Conservation (phyloP, 2,113 vertebrate species). For the Equus quagga region DNA sequence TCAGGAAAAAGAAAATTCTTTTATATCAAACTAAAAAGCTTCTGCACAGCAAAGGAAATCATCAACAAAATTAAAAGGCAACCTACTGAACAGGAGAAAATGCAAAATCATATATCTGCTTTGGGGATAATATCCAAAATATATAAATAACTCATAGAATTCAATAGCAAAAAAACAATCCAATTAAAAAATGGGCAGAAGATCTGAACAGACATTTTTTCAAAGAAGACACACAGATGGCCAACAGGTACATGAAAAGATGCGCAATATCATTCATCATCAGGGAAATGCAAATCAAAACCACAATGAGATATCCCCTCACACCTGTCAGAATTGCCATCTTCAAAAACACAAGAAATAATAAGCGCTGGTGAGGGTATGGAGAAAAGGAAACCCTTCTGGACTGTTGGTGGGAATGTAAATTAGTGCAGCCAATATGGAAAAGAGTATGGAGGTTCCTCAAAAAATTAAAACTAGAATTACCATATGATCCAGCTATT, state of each 20-base stretch:
- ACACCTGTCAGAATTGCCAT: not conserved
- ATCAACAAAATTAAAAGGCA: slow-evolving; percentile 14
- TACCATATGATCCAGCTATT: not conserved
- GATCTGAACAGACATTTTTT: not conserved
- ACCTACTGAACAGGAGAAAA: not conserved
- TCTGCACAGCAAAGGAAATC: not conserved
- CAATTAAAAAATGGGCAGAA: not conserved
- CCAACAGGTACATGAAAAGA: not conserved
- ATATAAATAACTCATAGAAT: not conserved
- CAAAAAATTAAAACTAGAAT: not conserved
- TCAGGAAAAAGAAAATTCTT: not conserved
- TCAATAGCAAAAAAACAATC: not conserved
- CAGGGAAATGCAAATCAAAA: not conserved
- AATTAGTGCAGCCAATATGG: not conserved
- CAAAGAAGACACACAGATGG: not conserved
- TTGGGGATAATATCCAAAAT: not conserved
- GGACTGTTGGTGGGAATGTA: not conserved
- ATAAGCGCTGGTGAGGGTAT: not conserved
- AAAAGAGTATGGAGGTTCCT: not conserved
- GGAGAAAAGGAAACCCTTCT: not conserved
- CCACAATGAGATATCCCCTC: not conserved
- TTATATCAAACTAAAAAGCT: not conserved
- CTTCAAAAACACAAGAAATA: not conserved
- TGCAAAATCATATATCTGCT: not conserved
- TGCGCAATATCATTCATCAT: not conserved